Percentiles rank a stretch among this genome's conserved stretches.
Conservation (phyloP, 2,797 vertebrate genomes). For the Ctenopoma multispine region DNA sequence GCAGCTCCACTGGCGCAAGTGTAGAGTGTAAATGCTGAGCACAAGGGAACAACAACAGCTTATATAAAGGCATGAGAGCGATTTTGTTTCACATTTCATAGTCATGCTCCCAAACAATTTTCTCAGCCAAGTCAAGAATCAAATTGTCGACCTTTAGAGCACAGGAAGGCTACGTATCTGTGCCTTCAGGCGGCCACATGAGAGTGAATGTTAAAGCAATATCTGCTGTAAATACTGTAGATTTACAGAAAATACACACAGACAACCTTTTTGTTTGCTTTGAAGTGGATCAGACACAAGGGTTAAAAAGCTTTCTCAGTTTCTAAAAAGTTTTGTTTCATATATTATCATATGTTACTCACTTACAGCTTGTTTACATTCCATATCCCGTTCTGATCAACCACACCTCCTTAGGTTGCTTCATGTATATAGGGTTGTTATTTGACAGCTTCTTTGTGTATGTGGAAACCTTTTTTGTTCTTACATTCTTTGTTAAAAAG, state of each 20-base stretch:
- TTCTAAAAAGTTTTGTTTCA: no score
- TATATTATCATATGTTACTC: no score
- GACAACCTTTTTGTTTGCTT: background rate
- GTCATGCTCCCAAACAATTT: background rate
- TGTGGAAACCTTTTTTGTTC: no score
- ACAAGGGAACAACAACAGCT: slow-evolving; percentile 14
- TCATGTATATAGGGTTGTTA: no score
- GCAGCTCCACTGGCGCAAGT: slow-evolving; percentile 5
- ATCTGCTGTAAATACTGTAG: slow-evolving; percentile 3
- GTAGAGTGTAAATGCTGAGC: background rate
- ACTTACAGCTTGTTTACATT: no score
- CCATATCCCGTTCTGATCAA: no score
- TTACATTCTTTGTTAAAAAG: no score
- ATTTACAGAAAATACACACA: background rate
- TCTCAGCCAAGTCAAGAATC: slow-evolving; percentile 13
- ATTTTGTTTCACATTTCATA: slow-evolving; percentile 4
- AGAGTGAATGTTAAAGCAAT: background rate
- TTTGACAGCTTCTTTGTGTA: no score
- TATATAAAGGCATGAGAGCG: background rate
- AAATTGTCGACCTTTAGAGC: slow-evolving; percentile 51
- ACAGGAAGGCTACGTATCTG: slow-evolving; percentile 13
- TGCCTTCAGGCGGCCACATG: slow-evolving; percentile 28
- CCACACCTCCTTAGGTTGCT: no score
- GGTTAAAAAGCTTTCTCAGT: no score
- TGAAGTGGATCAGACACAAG: no score